phyloP scores from a whole-genome alignment of 2,113 vertebrate species.

The Corapipo altera region DNA sequence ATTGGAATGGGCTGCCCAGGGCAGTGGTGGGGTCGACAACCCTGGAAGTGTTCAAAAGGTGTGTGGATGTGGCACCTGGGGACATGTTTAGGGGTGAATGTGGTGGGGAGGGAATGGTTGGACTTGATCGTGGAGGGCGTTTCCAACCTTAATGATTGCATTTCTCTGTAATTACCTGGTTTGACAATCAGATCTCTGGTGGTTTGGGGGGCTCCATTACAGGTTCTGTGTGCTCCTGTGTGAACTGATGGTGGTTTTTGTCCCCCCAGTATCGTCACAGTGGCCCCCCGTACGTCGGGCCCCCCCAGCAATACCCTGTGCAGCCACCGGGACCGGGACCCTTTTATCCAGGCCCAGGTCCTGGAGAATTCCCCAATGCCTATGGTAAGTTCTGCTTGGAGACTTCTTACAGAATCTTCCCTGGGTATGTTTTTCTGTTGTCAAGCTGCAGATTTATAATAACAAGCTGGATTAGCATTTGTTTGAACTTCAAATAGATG shows the following conservation, averaged over 20 bases:
- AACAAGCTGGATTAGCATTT: not conserved
- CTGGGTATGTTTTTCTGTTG: not conserved
- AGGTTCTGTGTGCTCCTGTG: not conserved
- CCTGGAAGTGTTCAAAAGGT: not conserved
- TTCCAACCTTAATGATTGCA: not conserved
- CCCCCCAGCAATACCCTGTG: constrained; percentile 93
- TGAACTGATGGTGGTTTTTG: not conserved
- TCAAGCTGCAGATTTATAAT: not conserved
- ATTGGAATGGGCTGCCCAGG: not conserved
- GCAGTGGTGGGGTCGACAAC: not conserved
- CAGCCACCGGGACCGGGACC: constrained; percentile 90
- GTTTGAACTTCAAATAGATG: not conserved
- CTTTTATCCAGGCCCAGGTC: constrained; percentile 93
- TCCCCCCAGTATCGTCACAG: constrained; percentile 89
- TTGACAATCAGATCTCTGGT: not conserved
- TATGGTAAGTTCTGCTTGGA: constrained; percentile 82
- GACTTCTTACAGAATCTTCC: not conserved
- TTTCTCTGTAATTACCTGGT: not conserved
- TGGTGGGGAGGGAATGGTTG: not conserved
- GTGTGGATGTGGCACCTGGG: not conserved
- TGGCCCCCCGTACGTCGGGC: constrained; percentile 87
- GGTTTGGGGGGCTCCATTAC: not conserved
- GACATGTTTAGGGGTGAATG: not conserved
- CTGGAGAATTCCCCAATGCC: constrained; percentile 91
- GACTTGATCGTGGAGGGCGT: not conserved